Evolutionary conservation across 2,888 invertebrate genomes (phyloP).

Genomic region (Xestoiulus laeticollis): DNA sequence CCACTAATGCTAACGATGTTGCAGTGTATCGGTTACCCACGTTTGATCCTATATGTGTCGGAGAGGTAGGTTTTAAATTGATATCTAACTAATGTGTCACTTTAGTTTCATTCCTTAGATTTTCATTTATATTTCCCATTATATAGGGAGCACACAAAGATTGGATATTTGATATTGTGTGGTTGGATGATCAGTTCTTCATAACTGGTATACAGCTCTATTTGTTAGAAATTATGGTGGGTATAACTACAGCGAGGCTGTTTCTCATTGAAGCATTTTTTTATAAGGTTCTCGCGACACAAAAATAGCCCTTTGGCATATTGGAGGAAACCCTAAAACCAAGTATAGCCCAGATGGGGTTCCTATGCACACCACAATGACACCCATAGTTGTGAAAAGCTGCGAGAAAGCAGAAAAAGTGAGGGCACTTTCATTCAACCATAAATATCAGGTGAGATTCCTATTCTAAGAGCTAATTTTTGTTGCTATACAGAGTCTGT

Average conservation of each 20-base stretch:
- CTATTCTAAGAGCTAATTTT: neutral
- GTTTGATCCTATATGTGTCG: conserved; percentile 91
- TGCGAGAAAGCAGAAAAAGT: conserved; percentile 81
- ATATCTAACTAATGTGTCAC: no score
- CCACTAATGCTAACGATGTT: conserved; percentile 89
- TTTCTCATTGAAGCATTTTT: conserved; percentile 47
- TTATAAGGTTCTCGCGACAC: conserved; percentile 81
- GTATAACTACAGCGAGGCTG: neutral
- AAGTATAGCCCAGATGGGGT: neutral
- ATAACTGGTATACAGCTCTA: conserved; percentile 73
- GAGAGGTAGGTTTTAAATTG: conserved; percentile 70
- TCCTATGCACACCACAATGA: conserved; percentile 62
- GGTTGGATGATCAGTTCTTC: conserved; percentile 95
- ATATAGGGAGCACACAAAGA: conserved; percentile 81
- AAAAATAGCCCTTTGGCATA: conserved; percentile 88
- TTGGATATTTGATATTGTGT: conserved; percentile 91
- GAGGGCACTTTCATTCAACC: conserved; percentile 87
- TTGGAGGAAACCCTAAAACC: conserved; percentile 62
- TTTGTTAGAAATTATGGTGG: neutral
- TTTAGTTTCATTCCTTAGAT: neutral
- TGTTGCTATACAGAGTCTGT: neutral
- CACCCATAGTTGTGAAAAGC: conserved; percentile 77
- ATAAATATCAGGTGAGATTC: conserved; percentile 71
- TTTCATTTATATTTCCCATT: conserved; percentile 39
- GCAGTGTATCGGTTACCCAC: conserved; percentile 92